Percentiles rank a stretch among this genome's conserved stretches.
phyloP scores from a whole-genome alignment of 2,113 vertebrate species.

The Anas platyrhynchos region DNA sequence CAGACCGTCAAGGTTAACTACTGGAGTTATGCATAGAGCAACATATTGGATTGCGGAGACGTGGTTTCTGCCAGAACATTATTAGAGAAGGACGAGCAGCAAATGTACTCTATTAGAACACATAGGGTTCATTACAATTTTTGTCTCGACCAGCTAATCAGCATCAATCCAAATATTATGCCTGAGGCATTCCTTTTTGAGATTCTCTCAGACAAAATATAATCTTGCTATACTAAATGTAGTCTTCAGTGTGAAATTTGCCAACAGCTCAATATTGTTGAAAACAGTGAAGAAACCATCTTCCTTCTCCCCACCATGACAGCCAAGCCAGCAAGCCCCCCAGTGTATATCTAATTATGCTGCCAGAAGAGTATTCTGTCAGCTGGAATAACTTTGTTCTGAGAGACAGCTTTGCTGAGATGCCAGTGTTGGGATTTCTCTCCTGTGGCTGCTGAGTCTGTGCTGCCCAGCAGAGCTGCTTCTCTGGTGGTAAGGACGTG shows the following conservation, averaged over 20 bases:
- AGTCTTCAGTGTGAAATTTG: neutral
- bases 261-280: neutral
- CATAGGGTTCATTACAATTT: constrained; percentile 1
- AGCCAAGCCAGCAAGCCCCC: neutral
- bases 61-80: neutral
- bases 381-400: neutral
- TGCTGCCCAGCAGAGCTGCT: neutral
- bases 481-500: neutral
- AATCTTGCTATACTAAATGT: neutral
- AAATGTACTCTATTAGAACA: neutral
- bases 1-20: constrained; percentile 54
- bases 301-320: neutral
- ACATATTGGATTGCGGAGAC: neutral
- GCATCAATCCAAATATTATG: constrained; percentile 8
- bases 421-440: neutral
- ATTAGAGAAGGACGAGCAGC: neutral
- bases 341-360: neutral
- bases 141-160: neutral
- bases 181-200: neutral
- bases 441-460: neutral
- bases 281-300: neutral
- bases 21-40: constrained; percentile 16
- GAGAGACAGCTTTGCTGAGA: neutral
- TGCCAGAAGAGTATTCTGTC: neutral
- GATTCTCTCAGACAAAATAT: neutral